A percentile compares a stretch with the other conserved stretches of the same genome.
Evolutionary conservation across 1,140 invertebrate genomes (phyloP).

Genomic region (Tyrophagus putrescentiae): DNA sequence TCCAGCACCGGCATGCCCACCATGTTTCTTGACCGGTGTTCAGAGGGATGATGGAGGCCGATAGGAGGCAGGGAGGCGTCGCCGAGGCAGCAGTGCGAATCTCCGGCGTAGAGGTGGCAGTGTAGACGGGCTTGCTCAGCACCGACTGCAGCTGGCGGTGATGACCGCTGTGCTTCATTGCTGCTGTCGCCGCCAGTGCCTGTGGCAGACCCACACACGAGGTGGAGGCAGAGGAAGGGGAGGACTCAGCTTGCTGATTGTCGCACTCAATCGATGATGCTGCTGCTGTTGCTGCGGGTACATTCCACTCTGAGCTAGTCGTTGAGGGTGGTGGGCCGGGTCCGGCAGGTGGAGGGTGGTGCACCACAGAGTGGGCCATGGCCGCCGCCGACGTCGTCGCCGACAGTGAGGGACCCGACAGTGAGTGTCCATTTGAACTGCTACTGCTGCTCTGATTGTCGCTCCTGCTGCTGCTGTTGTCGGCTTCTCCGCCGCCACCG

Average conservation of each 20-base stretch:
- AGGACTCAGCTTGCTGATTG: constrained; percentile 3
- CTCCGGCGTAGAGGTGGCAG: constrained; percentile 9
- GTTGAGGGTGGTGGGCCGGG: no score
- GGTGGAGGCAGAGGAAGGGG: not conserved
- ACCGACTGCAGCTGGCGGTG: not conserved
- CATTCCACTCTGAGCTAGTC: not conserved
- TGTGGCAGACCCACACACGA: constrained; percentile 1
- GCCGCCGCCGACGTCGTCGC: not conserved
- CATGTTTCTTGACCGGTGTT: no score
- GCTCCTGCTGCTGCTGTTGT: not conserved
- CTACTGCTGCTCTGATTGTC: no score
- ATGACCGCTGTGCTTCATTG: no score
- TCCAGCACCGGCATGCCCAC: no score
- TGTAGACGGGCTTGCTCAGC: not conserved
- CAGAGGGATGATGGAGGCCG: no score
- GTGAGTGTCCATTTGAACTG: no score
- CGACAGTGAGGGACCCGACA: no score
- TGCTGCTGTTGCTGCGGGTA: not conserved
- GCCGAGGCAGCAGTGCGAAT: not conserved
- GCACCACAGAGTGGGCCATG: no score
- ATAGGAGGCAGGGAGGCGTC: not conserved
- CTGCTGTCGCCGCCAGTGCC: not conserved
- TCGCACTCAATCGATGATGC: not conserved
- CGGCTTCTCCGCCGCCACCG: not conserved
- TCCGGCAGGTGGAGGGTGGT: no score